Percentiles rank a stretch among this genome's conserved stretches.
Conservation (phyloP, 2,888 invertebrate species). For the Erynnis tages region DNA sequence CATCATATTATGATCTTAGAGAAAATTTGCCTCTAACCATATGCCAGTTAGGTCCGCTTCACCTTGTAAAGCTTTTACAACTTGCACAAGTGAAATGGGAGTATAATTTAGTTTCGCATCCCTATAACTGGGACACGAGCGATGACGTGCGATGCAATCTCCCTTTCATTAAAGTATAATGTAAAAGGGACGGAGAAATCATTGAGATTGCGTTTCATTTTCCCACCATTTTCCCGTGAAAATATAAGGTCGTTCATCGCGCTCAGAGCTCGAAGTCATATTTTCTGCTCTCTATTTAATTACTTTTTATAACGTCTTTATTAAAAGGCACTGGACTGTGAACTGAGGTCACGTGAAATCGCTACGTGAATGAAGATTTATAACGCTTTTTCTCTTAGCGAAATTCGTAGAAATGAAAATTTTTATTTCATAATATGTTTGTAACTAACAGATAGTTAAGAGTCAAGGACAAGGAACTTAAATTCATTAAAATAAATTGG, state of each 20-base stretch:
- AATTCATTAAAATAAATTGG: too few species aligned
- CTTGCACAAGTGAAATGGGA: constrained; percentile 33
- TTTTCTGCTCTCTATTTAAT: neutral
- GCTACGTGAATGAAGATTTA: neutral
- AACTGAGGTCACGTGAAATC: neutral
- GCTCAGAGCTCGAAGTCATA: neutral
- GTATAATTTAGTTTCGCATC: constrained; percentile 36
- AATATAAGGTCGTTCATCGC: neutral
- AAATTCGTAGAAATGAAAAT: neutral
- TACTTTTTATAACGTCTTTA: neutral
- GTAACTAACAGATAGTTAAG: too few species aligned
- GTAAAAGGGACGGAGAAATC: constrained; percentile 46
- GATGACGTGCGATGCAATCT: constrained; percentile 51
- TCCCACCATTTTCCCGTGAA: neutral
- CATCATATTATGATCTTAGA: neutral
- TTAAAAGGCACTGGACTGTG: neutral
- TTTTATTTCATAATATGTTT: too few species aligned
- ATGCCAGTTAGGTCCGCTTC: neutral
- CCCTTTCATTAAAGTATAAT: constrained; percentile 39
- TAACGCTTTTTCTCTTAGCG: neutral
- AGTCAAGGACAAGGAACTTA: too few species aligned
- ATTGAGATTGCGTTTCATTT: constrained; percentile 41
- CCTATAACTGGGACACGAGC: constrained; percentile 35
- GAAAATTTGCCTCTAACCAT: constrained; percentile 4
- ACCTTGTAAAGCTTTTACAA: constrained; percentile 2